Evolutionary conservation across 2,797 vertebrate species (phyloP).

Genomic region (Lagorchestes hirsutus): DNA sequence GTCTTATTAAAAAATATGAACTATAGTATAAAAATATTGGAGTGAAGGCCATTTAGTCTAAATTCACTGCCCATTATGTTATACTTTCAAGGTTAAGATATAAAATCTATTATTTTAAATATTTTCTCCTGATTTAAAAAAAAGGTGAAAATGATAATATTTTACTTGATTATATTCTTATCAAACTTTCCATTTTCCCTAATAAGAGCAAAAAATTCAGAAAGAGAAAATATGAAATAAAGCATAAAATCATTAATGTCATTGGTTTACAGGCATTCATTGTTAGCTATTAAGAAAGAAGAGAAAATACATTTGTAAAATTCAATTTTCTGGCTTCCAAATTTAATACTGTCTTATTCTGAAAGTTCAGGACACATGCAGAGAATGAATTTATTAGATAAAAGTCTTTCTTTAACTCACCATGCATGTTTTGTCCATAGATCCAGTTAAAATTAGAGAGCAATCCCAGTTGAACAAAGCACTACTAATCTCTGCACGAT

Average conservation of each 20-base stretch:
- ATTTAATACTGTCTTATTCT: neutral
- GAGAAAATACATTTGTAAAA: neutral
- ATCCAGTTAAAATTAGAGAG: conserved; percentile 92
- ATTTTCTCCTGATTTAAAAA: neutral
- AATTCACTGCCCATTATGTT: neutral
- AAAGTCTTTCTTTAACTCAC: conserved; percentile 81
- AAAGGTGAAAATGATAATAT: neutral
- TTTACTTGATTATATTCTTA: neutral
- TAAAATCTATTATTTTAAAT: neutral
- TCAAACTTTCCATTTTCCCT: neutral
- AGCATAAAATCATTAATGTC: neutral
- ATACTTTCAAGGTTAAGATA: neutral
- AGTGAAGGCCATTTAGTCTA: neutral
- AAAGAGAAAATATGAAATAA: neutral
- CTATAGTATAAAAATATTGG: neutral
- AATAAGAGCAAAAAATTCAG: neutral
- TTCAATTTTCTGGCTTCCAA: neutral
- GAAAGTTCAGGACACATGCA: neutral
- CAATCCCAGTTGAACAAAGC: conserved; percentile 96
- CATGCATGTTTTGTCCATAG: conserved; percentile 96
- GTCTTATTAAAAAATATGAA: conserved; percentile 9
- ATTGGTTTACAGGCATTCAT: neutral
- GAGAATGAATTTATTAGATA: neutral
- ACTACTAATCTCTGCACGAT: conserved; percentile 94
- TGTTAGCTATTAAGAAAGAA: neutral